A percentile compares a stretch with the other conserved stretches of the same genome.
These are phyloP conservation scores for Notothenia coriiceps DNA, from an alignment of 2,113 vertebrate species.

Conservation along the genomic window DNA sequence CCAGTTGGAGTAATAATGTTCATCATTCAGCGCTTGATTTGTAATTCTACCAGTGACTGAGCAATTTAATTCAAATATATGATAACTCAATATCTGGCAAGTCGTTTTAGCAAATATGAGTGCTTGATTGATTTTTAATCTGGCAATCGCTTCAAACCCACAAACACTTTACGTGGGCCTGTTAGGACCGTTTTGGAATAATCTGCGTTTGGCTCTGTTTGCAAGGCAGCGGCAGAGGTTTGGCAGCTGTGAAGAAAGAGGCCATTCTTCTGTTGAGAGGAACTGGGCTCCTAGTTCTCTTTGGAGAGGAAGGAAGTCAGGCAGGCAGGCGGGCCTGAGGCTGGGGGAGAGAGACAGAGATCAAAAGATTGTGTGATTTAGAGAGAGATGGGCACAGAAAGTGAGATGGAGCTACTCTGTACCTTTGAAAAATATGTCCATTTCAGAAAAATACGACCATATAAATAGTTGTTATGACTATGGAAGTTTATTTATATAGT, in stretches of 20 bases:
- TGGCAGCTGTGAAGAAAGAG: slow-evolving; percentile 69
- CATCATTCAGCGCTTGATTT: background rate
- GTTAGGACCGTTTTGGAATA: background rate
- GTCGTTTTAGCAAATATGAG: background rate
- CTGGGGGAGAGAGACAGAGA: slow-evolving; percentile 8
- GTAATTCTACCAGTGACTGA: background rate
- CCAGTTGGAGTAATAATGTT: background rate
- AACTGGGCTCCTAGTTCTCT: slow-evolving; percentile 33
- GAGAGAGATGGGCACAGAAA: background rate
- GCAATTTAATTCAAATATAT: background rate
- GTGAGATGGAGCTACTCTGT: background rate
- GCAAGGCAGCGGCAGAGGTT: slow-evolving; percentile 45
- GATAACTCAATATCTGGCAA: background rate
- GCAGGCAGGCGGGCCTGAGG: slow-evolving; percentile 36
- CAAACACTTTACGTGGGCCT: background rate
- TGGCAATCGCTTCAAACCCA: slow-evolving; percentile 1
- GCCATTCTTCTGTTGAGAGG: slow-evolving; percentile 66
- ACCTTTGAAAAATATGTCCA: background rate
- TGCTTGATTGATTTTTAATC: background rate
- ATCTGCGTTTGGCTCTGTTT: slow-evolving; percentile 35
- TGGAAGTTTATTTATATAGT: background rate
- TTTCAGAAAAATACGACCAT: background rate
- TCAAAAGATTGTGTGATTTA: background rate
- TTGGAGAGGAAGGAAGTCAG: slow-evolving; percentile 71
- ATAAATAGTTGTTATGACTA: background rate